phyloP scores from a whole-genome alignment of 2,888 invertebrate species.

The Agrochola circellaris region DNA sequence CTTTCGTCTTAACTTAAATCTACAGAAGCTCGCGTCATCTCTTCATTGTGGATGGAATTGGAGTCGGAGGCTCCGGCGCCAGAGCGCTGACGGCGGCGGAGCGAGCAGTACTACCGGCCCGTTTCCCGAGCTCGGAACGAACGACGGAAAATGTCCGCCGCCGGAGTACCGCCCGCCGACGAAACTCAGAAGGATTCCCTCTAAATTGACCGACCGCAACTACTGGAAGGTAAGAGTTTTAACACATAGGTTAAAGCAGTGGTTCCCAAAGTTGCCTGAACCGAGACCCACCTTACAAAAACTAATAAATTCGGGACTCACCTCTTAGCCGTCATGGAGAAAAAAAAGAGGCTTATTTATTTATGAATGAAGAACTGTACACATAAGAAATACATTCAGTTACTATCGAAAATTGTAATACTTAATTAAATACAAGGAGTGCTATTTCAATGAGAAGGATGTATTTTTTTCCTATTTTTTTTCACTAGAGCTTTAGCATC shows the following conservation, averaged over 20 bases:
- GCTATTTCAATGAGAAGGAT: too few species aligned
- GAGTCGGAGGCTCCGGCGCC: slow-evolving; percentile 84
- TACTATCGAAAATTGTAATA: too few species aligned
- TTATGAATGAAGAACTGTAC: too few species aligned
- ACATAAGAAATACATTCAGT: too few species aligned
- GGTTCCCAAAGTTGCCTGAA: too few species aligned
- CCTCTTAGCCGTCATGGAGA: too few species aligned
- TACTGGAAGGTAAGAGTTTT: slow-evolving; percentile 33
- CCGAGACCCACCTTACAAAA: too few species aligned
- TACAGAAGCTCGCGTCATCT: slow-evolving; percentile 82
- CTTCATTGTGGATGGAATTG: slow-evolving; percentile 87
- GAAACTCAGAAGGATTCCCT: slow-evolving; percentile 74
- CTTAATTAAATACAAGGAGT: too few species aligned
- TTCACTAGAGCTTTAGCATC: too few species aligned
- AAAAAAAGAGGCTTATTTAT: too few species aligned
- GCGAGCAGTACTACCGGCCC: slow-evolving; percentile 90
- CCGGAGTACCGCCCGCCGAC: slow-evolving; percentile 87
- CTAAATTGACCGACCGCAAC: slow-evolving; percentile 66
- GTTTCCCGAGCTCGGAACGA: slow-evolving; percentile 85
- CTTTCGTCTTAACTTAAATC: background rate
- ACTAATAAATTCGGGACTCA: too few species aligned
- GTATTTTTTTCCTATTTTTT: too few species aligned
- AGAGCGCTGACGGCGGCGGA: slow-evolving; percentile 89
- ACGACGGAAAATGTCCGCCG: slow-evolving; percentile 88
- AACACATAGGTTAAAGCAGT: background rate